These are phyloP conservation scores for Cistogaster globosa DNA, from an alignment of 2,888 invertebrate species.

Conservation along the genomic window DNA sequence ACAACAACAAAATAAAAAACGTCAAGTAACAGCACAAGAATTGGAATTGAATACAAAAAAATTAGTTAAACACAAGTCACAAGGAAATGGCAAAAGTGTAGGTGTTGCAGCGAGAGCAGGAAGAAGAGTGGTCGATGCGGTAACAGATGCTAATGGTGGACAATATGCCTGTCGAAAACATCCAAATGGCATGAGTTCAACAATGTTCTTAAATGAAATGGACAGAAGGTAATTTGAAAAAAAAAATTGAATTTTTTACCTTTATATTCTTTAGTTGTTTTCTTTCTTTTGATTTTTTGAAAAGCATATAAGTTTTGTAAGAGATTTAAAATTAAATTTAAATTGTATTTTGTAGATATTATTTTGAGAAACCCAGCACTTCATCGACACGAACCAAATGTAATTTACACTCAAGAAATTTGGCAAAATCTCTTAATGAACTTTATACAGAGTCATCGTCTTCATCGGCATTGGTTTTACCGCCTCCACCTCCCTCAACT, in stretches of 20 bases:
- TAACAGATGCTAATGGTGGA: constrained; percentile 42
- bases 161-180: constrained; percentile 77
- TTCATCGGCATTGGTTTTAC: constrained; percentile 70
- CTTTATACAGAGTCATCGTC: constrained; percentile 80
- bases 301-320: not conserved
- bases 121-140: constrained; percentile 27
- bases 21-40: constrained; percentile 73
- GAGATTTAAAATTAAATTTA: constrained; percentile 17
- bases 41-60: constrained; percentile 70
- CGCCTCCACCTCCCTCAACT: constrained; percentile 72
- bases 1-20: constrained; percentile 75
- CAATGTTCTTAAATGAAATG: constrained; percentile 75
- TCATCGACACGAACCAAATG: constrained; percentile 76
- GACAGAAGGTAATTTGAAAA: constrained; percentile 75
- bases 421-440: constrained; percentile 82
- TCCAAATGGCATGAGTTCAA: constrained; percentile 75
- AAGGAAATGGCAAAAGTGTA: constrained; percentile 29
- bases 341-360: constrained; percentile 76
- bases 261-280: not conserved
- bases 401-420: constrained; percentile 80
- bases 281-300: constrained; percentile 1
- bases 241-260: not conserved
- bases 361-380: constrained; percentile 80
- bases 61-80: constrained; percentile 69
- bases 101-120: constrained; percentile 4